Base-by-base conservation (phyloP, 2,888 invertebrate genomes). In the Marronus borbonicus region DNA sequence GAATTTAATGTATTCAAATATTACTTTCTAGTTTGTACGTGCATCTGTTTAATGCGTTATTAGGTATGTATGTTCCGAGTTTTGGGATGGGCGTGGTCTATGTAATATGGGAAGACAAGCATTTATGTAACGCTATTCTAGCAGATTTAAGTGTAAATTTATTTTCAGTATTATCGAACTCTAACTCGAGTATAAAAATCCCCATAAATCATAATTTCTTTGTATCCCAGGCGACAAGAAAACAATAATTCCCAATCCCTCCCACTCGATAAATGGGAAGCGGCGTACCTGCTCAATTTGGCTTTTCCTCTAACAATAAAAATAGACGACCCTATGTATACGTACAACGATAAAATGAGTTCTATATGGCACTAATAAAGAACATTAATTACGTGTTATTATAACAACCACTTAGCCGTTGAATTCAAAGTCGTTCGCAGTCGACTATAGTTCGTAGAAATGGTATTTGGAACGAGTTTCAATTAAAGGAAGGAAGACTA, bases 191-290 rank as follows among this genome's bases (percentile, higher is more conserved):
- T 17, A 20, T 66, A 66, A 66, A 49, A 66, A 66, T 66, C 44
- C 20, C 20, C 8, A 49, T 66, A 66, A 66, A 66, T 66, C 66
- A 66, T 49, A 66, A 44, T 44, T 36, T 66, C 44, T 66, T 66
- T 66, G 49, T 66, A 24, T 3, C 49, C 4, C 49, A 5, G 5
- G 17, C 17, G 66, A 64, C 64, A 64, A 20, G 66, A 66, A 66
- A 66, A 66, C 66, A 66, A 66, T 66, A 66, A 17, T 17, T 0
- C 17, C 17, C 17, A 17, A 17, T 17, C 17, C 17, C 17, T 17
- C 24, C 24, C 24, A 2, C 14, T 20, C 20, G 24, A 1, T 49
- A 24, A 20, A 66, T 28, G 17, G 55, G 8, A 58, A 28, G 12
- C 28, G 12, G 24, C 28, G 14, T 62, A 28, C 14, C 28, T 62